Evolutionary conservation across 2,113 vertebrate genomes (phyloP).

Genomic region (Phyllostomus discolor): DNA sequence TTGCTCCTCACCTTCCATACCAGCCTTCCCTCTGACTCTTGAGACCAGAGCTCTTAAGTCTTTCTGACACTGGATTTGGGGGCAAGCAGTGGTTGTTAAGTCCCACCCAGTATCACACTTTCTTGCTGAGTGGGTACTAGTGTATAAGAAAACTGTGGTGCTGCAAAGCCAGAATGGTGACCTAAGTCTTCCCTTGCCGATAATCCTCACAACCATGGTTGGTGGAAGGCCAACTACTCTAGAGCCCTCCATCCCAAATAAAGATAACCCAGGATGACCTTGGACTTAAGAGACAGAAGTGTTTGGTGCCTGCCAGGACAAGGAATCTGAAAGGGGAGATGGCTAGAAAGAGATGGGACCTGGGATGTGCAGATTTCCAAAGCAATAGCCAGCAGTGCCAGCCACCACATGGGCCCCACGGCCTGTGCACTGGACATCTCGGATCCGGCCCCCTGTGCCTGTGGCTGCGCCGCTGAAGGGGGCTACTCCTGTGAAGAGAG

Average conservation of each 20-base stretch:
- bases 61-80: not conserved
- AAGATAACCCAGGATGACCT: not conserved
- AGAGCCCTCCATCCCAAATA: not conserved
- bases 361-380: constrained; percentile 91
- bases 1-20: not conserved
- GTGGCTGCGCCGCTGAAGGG: constrained; percentile 94
- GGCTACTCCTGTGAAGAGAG: constrained; percentile 82
- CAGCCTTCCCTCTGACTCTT: not conserved
- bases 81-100: not conserved
- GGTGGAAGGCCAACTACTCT: not conserved
- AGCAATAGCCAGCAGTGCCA: constrained; percentile 93
- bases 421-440: constrained; percentile 92
- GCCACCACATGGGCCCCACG: constrained; percentile 91
- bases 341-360: constrained; percentile 73
- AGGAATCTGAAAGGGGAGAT: not conserved
- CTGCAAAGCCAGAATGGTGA: not conserved
- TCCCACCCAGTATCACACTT: not conserved
- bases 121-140: not conserved
- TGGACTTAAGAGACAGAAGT: not conserved
- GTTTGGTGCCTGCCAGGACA: not conserved
- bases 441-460: constrained; percentile 91
- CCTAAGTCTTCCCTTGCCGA: not conserved
- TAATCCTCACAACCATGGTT: accelerated
- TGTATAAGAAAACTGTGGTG: not conserved
- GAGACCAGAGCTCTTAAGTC: not conserved